Evolutionary conservation across 64 coral and sea anemone species (phyloP), one percentile per base, ranked within the genome.

Genomic region (Porites australiensis): DNA sequence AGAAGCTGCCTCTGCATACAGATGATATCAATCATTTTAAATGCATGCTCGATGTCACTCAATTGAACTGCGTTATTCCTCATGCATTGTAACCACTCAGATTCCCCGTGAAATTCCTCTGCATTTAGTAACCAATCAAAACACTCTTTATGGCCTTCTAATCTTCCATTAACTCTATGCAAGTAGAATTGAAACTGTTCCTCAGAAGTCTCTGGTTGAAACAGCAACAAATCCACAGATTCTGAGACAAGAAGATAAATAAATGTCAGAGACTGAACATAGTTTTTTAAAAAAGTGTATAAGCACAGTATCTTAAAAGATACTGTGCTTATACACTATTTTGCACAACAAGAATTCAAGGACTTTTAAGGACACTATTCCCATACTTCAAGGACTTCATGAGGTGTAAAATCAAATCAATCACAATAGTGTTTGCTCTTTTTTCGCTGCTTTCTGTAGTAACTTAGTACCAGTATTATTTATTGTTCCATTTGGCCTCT

Each of bases 21-120:
- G 64, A 97, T 76, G 72, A 97, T 83, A 46, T 97, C 95, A 83
- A 97, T n/a, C 88, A 97, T 94, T 88, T 93, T 91, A 2, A 83
- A 49, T 6, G 79, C 20, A 22, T 94, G 82, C 19, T 82, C 58
- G 37, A 82, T 82, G 9, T 89, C 53, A 77, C 65, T 84, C 66
- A 88, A 90, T 52, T 87, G 58, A 20, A 61, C 66, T 45, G 92
- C 82, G 94, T 91, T 59, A 8, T 79, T 87, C 50, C 53, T 88
- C 48, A 97, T 86, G 43, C 92, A 94, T 52, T 97, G 67, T 48
- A 97, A 55, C 92, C 95, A 97, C n/a, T 75, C 2, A 52, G 92
- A 43, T 49, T 83, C 77, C 18, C 72, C 18, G 58, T 90, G 87
- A 6, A 97, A 79, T 57, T 97, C 95, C 47, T 97, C 95, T 46